Percentiles rank a stretch among this genome's conserved stretches.
These are phyloP conservation scores for Pilophorus perplexus DNA, from an alignment of 2,888 invertebrate species.

Conservation along the genomic window DNA sequence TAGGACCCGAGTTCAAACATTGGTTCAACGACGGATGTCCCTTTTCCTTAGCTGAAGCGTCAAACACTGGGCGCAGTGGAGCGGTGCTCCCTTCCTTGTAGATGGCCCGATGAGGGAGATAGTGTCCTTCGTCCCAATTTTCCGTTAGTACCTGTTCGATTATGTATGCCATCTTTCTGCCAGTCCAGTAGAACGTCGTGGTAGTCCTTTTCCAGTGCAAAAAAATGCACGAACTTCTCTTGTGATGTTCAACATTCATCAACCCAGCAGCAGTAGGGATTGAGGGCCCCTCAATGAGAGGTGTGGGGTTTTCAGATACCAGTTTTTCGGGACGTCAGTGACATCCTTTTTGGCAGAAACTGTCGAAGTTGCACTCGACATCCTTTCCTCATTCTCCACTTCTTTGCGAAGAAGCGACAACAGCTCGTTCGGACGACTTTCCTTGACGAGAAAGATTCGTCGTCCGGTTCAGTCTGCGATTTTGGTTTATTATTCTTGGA, in stretches of 20 bases:
- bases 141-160: constrained; percentile 48
- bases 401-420: constrained; percentile 47
- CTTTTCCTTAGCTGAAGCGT: constrained; percentile 12
- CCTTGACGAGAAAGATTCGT: background rate
- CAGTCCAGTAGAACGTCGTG: constrained; percentile 49
- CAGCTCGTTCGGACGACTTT: constrained; percentile 25
- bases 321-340: background rate
- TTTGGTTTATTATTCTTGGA: too few species aligned
- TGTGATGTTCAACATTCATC: constrained; percentile 37
- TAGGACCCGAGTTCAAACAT: constrained; percentile 47
- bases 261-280: constrained; percentile 44
- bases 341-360: too few species aligned
- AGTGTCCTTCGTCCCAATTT: too few species aligned
- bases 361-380: constrained; percentile 42
- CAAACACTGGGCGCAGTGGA: too few species aligned
- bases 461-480: too few species aligned
- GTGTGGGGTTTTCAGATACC: background rate
- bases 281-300: too few species aligned
- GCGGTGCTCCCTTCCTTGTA: too few species aligned
- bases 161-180: constrained; percentile 48
- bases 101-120: too few species aligned
- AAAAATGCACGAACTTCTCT: constrained; percentile 47
- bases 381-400: constrained; percentile 48
- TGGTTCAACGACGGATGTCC: constrained; percentile 46
- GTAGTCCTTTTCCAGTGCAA: constrained; percentile 48